phyloP scores from a whole-genome alignment of 2,888 invertebrate species.

The Platerodrilus igneus region DNA sequence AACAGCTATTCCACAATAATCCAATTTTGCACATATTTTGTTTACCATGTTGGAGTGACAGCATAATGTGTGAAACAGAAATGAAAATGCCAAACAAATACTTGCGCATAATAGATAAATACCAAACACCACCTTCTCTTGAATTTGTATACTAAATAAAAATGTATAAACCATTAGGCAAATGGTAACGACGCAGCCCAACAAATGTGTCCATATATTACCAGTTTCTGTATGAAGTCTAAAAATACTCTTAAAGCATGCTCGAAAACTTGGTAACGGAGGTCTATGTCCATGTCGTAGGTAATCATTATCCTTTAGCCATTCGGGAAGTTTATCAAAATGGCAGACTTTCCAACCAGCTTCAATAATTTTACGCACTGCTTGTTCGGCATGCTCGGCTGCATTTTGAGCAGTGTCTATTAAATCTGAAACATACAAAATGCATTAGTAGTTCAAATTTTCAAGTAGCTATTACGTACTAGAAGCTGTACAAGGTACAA shows the following conservation, averaged over 20 bases:
- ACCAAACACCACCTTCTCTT: constrained; percentile 93
- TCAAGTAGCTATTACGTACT: too few relatives aligned
- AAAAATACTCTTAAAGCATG: constrained; percentile 97
- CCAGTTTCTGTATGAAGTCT: constrained; percentile 98
- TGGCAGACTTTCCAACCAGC: constrained; percentile 93
- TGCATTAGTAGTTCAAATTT: too few relatives aligned
- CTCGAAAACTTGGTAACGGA: constrained; percentile 91
- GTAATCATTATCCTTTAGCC: constrained; percentile 98
- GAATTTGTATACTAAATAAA: constrained; percentile 83
- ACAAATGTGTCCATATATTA: constrained; percentile 97
- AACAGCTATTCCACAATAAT: constrained; percentile 98
- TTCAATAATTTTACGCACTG: constrained; percentile 73
- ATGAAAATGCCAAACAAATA: constrained; percentile 92
- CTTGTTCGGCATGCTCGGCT: constrained; percentile 84
- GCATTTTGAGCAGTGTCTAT: constrained; percentile 80
- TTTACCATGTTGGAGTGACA: constrained; percentile 98
- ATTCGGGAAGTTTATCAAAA: constrained; percentile 87
- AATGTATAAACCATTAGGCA: too few relatives aligned
- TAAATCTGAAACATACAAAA: too few relatives aligned
- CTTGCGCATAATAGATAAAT: constrained; percentile 97
- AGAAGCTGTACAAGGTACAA: too few relatives aligned
- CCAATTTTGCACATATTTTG: constrained; percentile 96
- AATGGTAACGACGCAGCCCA: constrained; percentile 86
- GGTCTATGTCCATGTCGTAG: constrained; percentile 93
- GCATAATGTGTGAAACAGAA: constrained; percentile 96